phyloP scores from a whole-genome alignment of 2,113 vertebrate species.

The Thinocorus orbignyianus region DNA sequence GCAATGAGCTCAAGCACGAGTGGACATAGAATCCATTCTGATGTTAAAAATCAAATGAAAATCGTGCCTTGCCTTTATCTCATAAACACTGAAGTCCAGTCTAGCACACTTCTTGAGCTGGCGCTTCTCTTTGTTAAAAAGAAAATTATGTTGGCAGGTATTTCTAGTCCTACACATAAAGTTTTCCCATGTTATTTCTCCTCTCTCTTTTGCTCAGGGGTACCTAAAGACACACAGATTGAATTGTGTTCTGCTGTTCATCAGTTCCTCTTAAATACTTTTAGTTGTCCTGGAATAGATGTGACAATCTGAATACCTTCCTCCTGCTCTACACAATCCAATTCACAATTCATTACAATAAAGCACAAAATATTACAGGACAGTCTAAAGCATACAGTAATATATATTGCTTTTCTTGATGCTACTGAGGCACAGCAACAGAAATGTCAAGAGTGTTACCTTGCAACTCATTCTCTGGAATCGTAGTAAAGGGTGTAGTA shows the following conservation, averaged over 20 bases:
- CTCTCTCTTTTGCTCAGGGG: background rate
- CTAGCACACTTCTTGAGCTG: background rate
- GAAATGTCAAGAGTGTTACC: background rate
- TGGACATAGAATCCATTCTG: background rate
- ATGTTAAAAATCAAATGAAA: background rate
- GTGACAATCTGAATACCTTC: background rate
- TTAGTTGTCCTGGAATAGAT: background rate
- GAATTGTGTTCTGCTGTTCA: background rate
- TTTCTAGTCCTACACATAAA: background rate
- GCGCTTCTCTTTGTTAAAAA: background rate
- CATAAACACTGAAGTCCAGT: background rate
- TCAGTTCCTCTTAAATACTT: background rate
- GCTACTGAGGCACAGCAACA: background rate
- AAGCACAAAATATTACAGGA: background rate
- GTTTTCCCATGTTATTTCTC: background rate
- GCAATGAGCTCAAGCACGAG: background rate
- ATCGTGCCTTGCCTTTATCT: background rate
- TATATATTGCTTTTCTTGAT: fast-evolving
- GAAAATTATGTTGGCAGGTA: background rate
- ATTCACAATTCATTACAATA: background rate
- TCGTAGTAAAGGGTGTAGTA: fast-evolving
- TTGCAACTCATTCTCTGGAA: fast-evolving
- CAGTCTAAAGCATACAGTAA: background rate
- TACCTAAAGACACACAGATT: background rate
- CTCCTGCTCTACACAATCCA: background rate